These are phyloP conservation scores for Anguilla pacifica DNA, from an alignment of 2,797 vertebrate species.

Conservation along the genomic window DNA sequence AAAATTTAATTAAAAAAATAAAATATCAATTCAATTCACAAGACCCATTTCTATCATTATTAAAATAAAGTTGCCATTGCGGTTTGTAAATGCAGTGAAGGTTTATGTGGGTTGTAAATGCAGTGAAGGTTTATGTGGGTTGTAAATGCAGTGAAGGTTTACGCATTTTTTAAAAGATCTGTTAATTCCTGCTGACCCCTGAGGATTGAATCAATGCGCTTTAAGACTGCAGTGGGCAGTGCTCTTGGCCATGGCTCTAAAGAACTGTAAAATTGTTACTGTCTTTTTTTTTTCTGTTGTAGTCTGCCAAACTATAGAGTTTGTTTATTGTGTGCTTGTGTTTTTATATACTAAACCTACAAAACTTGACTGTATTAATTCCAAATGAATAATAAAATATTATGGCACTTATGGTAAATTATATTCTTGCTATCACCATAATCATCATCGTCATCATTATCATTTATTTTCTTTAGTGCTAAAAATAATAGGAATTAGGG, in stretches of 20 bases:
- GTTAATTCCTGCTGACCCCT: conserved; percentile 73
- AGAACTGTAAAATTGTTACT: conserved; percentile 68
- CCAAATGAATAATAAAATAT: conserved; percentile 79
- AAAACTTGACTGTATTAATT: conserved; percentile 91
- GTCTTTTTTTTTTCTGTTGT: conserved; percentile 75
- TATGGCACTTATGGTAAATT: not conserved
- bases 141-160: too few species aligned
- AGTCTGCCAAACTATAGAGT: conserved; percentile 71
- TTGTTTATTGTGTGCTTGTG: conserved; percentile 17
- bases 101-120: too few species aligned
- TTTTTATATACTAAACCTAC: conserved; percentile 87
- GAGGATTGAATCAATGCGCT: conserved; percentile 68
- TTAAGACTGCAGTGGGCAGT: conserved; percentile 71
- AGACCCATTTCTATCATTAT: not conserved
- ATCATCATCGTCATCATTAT: not conserved
- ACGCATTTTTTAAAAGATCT: conserved; percentile 34
- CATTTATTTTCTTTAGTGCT: not conserved
- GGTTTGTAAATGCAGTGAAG: not conserved
- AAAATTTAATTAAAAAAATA: too few species aligned
- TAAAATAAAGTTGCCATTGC: not conserved
- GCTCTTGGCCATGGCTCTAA: conserved; percentile 71
- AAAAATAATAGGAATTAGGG: too few species aligned
- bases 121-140: too few species aligned
- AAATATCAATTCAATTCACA: too few species aligned
- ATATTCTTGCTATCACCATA: not conserved